A percentile compares a stretch with the other conserved stretches of the same genome.
phyloP scores from a whole-genome alignment of 1,140 invertebrate genomes.

The fruit fly (Drosophila melanogaster) region DNA sequence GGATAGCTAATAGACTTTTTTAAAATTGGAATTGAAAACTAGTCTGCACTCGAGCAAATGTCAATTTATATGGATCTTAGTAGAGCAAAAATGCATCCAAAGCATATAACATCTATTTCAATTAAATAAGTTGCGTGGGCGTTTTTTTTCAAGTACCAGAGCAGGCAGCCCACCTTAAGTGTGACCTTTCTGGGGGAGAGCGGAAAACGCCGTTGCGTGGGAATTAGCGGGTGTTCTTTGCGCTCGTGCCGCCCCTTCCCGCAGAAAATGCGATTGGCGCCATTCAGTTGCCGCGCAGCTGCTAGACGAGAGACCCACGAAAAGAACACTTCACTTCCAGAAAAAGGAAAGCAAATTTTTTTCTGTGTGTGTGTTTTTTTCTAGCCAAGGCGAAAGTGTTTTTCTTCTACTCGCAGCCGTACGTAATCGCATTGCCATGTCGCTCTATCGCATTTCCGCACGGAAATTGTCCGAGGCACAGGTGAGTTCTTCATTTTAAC shows the following conservation, averaged over 20 bases:
- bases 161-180: not conserved
- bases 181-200: not conserved
- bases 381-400: slow-evolving; percentile 51
- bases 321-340: slow-evolving; percentile 79
- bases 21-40: too few species aligned
- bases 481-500: slow-evolving; percentile 57
- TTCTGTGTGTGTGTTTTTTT: slow-evolving; percentile 73
- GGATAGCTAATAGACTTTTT: too few species aligned
- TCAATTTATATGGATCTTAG: too few species aligned
- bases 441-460: slow-evolving; percentile 75
- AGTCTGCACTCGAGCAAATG: too few species aligned
- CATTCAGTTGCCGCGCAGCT: slow-evolving; percentile 76
- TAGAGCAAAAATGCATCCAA: too few species aligned
- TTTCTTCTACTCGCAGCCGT: slow-evolving; percentile 49
- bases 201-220: not conserved
- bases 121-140: not conserved
- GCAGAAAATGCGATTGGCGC: slow-evolving; percentile 21
- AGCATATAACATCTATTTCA: too few species aligned
- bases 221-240: slow-evolving; percentile 1
- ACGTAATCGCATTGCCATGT: slow-evolving; percentile 62
- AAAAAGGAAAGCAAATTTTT: slow-evolving; percentile 71
- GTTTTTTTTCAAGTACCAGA: not conserved
- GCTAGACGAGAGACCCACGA: slow-evolving; percentile 47
- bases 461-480: slow-evolving; percentile 78
- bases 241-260: not conserved